These are phyloP conservation scores for Astyanax mexicanus DNA, from an alignment of 2,797 vertebrate species.

Conservation along the genomic window DNA sequence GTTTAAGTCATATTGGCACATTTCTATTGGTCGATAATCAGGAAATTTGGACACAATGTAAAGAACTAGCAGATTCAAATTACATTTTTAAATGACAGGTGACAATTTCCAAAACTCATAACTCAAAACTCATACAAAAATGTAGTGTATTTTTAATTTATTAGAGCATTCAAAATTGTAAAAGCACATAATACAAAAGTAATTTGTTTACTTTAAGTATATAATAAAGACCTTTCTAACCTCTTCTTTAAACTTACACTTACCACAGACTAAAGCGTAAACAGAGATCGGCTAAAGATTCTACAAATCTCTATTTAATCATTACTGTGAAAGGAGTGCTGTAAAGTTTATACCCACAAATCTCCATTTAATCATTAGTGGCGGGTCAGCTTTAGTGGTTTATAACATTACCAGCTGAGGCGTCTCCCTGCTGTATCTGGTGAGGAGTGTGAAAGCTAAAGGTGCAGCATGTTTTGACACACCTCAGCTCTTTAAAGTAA, in stretches of 20 bases:
- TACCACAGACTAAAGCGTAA: background rate
- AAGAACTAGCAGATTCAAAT: too few species aligned
- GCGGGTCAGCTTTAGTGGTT: background rate
- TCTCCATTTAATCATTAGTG: constrained; percentile 28
- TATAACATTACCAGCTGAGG: constrained; percentile 11
- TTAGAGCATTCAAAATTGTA: too few species aligned
- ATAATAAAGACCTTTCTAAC: background rate
- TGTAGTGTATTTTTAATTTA: too few species aligned
- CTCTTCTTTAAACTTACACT: background rate
- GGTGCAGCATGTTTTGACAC: constrained; percentile 33
- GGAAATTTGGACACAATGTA: too few species aligned
- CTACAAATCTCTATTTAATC: constrained; percentile 11
- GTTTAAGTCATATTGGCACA: too few species aligned
- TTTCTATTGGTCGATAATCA: too few species aligned
- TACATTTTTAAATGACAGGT: too few species aligned
- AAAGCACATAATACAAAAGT: too few species aligned
- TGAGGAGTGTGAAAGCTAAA: constrained; percentile 15
- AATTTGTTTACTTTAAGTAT: too few species aligned
- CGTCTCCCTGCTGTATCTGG: constrained; percentile 1
- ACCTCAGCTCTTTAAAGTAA: constrained; percentile 24
- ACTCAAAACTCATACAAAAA: too few species aligned
- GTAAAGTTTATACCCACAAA: constrained; percentile 27
- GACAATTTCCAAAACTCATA: too few species aligned
- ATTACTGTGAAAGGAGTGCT: background rate
- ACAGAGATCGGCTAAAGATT: background rate